phyloP scores from a whole-genome alignment of 2,797 vertebrate species.

The Amazona finschi region DNA sequence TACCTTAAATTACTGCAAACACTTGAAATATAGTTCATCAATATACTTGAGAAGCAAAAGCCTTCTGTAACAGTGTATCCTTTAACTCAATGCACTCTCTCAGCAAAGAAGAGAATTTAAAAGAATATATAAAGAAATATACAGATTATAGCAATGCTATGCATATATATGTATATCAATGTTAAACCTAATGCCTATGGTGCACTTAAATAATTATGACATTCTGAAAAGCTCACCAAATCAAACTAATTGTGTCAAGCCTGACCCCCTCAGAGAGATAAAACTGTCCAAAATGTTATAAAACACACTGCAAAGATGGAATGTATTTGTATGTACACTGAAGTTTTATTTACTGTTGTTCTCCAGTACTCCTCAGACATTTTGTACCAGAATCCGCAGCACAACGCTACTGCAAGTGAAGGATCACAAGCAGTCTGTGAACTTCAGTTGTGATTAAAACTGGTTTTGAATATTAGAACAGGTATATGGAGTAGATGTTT shows the following conservation, averaged over 20 bases:
- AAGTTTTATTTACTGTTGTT: neutral
- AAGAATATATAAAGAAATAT: neutral
- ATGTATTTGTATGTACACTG: neutral
- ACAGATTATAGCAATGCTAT: neutral
- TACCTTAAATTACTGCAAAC: neutral
- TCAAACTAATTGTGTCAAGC: neutral
- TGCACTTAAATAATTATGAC: neutral
- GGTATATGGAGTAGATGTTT: neutral
- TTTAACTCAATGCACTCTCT: neutral
- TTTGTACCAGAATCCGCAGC: neutral
- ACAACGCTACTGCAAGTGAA: neutral
- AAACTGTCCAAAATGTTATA: neutral
- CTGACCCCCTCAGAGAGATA: neutral
- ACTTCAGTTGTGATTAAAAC: neutral
- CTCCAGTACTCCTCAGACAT: neutral
- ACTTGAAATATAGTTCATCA: neutral
- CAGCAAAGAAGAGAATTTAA: neutral
- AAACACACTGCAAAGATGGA: neutral
- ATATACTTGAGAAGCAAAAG: neutral
- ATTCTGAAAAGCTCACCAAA: slow-evolving; percentile 2
- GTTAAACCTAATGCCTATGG: neutral
- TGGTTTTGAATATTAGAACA: neutral
- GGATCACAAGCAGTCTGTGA: neutral
- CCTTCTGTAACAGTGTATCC: neutral
- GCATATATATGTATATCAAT: neutral